Evolutionary conservation across 92 coral and sea anemone species (phyloP).

Genomic region (Pocillopora grandis): DNA sequence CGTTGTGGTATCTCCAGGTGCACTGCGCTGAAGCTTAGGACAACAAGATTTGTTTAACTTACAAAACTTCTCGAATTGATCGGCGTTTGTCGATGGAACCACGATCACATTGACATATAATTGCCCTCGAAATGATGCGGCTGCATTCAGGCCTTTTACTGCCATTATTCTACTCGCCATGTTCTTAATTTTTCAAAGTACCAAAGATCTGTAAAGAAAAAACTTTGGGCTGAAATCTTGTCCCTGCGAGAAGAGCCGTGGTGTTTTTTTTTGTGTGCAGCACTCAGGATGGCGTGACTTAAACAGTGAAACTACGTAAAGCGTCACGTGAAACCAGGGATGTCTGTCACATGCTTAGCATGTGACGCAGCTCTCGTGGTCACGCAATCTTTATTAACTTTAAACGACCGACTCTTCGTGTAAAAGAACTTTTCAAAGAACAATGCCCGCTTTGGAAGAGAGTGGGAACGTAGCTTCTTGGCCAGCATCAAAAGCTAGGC

Average conservation of each 20-base stretch:
- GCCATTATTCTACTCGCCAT: neutral
- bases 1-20: constrained; percentile 62
- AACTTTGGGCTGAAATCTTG: too few relatives aligned
- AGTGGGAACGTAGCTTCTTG: constrained; percentile 5
- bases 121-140: constrained; percentile 10
- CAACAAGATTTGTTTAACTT: constrained; percentile 57
- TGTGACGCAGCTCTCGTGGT: constrained; percentile 8
- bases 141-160: neutral
- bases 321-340: constrained; percentile 8
- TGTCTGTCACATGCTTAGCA: neutral
- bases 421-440: too few relatives aligned
- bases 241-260: too few relatives aligned
- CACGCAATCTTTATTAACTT: neutral
- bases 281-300: too few relatives aligned
- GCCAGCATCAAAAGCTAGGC: constrained; percentile 45
- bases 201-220: too few relatives aligned
- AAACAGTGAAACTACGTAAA: too few relatives aligned
- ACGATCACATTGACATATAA: constrained; percentile 67
- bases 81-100: constrained; percentile 57
- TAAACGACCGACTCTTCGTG: too few relatives aligned
- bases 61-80: constrained; percentile 68
- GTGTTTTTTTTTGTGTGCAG: too few relatives aligned
- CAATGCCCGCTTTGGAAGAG: neutral
- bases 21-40: constrained; percentile 67
- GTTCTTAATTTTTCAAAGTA: neutral